Evolutionary conservation across 2,113 vertebrate species (phyloP), one percentile per base, ranked within the genome.

Genomic region (Brachyhypopomus gauderio): DNA sequence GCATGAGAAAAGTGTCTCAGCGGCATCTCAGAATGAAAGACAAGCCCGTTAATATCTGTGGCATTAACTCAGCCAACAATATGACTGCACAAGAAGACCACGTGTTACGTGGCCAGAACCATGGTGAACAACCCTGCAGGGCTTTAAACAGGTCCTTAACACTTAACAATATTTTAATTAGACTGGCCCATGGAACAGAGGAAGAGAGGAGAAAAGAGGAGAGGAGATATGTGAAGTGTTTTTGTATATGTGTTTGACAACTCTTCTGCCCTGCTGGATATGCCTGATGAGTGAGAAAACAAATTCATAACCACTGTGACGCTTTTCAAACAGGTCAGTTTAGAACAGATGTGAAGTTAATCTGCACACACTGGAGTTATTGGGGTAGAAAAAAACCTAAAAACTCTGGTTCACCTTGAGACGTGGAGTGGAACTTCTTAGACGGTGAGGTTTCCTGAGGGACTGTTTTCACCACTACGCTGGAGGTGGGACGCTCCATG

Each of bases 331-430:
- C 4, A 22, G 22, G 22, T 23, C 6, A 12, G 25, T 60, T 17
- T 38, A 17, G 45, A 17, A n/a, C 5, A 66, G 34, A 45, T 36
- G 36, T 67, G 22, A 72, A 60, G 58, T 81, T 72, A n/a, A 74
- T 41, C 38, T 69, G n/a, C 0, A 20, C 14, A 64, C 27, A 69
- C 41, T 41, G 41, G 41, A 41, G 41, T 6, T 41, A 41, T 9
- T 41, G 58, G 27, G 63, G 16, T 12, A 7, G 34, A 66, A 77
- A 66, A 12, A 66, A 67, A 60, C 23, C 73, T 66, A 30, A 38
- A 71, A 70, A 36, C 17, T 27, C 2, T 16, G 55, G 23, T 62
- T 80, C 27, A 86, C 81, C 84, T 80, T 80, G 77, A 55, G 74
- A 78, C 41, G 78, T 58, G 3, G 55, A 25, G 14, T 73, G 60